These are phyloP conservation scores for Coccyzus lansbergi DNA, from an alignment of 2,797 vertebrate genomes.

Conservation along the genomic window DNA sequence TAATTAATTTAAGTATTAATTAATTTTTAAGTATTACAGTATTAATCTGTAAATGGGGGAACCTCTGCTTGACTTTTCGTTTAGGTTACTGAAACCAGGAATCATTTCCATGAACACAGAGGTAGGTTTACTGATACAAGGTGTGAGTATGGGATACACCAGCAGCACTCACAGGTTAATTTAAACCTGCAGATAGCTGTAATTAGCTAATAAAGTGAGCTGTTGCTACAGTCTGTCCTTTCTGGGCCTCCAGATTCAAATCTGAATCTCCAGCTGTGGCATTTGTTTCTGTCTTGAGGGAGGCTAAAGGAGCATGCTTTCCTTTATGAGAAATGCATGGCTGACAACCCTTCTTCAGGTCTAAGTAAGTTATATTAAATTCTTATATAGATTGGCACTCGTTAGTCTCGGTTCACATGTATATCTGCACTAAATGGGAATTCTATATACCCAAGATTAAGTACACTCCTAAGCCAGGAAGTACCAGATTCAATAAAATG, in stretches of 20 bases:
- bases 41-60: neutral
- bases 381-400: accelerated
- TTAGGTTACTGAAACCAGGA: neutral
- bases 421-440: neutral
- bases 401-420: neutral
- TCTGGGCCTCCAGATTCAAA: neutral
- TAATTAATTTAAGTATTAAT: no score
- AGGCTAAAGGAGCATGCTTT: neutral
- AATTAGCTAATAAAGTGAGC: neutral
- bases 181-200: neutral
- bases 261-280: neutral
- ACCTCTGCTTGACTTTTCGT: neutral
- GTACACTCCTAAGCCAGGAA: neutral
- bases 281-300: neutral
- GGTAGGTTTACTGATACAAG: neutral
- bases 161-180: neutral
- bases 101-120: accelerated
- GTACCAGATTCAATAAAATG: neutral
- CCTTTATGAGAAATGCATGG: neutral
- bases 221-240: neutral
- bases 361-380: neutral
- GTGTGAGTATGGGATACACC: neutral
- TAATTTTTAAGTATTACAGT: neutral
- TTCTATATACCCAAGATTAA: neutral
- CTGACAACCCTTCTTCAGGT: neutral